These are phyloP conservation scores for Cochlearius cochlearius DNA, from an alignment of 2,113 vertebrate genomes.

Conservation along the genomic window DNA sequence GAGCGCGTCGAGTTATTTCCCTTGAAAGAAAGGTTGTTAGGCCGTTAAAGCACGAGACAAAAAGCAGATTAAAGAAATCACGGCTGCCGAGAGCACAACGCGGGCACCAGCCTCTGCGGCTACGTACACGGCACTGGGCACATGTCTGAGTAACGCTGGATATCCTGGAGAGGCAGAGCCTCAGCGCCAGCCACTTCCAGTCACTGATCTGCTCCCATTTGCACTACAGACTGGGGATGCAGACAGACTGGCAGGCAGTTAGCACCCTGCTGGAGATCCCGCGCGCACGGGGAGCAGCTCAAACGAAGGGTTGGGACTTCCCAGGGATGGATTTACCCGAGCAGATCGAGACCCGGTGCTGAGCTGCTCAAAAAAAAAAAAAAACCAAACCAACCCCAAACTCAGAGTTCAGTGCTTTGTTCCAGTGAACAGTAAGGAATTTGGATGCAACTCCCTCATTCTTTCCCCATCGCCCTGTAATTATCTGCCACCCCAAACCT, in stretches of 20 bases:
- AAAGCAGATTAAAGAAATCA: not conserved
- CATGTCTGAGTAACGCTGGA: accelerated
- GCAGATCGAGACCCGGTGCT: not conserved
- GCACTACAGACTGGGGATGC: not conserved
- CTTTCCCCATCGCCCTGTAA: not conserved
- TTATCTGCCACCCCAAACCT: not conserved
- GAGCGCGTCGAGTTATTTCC: accelerated
- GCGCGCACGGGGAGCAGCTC: not conserved
- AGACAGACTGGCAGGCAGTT: not conserved
- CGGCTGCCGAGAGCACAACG: not conserved
- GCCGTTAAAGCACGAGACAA: too few species aligned
- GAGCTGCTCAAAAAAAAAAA: not conserved
- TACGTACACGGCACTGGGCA: accelerated
- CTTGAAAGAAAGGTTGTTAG: too few species aligned
- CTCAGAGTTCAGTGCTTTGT: not conserved
- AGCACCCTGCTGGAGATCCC: not conserved
- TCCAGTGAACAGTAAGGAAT: not conserved
- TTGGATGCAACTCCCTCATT: not conserved
- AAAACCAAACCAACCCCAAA: too few species aligned
- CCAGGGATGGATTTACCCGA: not conserved
- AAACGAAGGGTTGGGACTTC: not conserved
- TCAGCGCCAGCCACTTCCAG: not conserved
- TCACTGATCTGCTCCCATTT: not conserved
- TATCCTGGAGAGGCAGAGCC: too few species aligned
- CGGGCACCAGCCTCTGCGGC: accelerated